Evolutionary conservation across 2,888 invertebrate genomes (phyloP).

Genomic region (Amaurobius ferox): DNA sequence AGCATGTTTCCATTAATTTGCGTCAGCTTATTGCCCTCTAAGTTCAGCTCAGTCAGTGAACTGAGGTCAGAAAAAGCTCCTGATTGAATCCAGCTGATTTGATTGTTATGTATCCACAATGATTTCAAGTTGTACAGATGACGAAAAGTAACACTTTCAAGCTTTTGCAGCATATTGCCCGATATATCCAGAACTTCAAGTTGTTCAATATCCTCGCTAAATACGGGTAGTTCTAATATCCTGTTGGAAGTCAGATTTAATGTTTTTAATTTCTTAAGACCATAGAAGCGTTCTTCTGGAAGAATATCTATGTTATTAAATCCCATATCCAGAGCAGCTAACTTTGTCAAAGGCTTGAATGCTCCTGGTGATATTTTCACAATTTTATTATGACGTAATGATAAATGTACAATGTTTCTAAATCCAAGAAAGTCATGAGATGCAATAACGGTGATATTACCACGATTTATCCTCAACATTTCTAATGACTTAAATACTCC

Average conservation of each 20-base stretch:
- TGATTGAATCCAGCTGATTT: slow-evolving; percentile 76
- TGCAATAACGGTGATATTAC: slow-evolving; percentile 74
- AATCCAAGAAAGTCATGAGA: slow-evolving; percentile 74
- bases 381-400: slow-evolving; percentile 74
- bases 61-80: slow-evolving; percentile 82
- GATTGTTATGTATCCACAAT: slow-evolving; percentile 76
- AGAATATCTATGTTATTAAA: slow-evolving; percentile 74
- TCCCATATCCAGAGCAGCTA: slow-evolving; percentile 72
- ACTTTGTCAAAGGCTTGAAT: slow-evolving; percentile 72
- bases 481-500: slow-evolving; percentile 64
- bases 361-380: slow-evolving; percentile 74
- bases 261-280: slow-evolving; percentile 83
- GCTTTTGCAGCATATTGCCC: slow-evolving; percentile 82
- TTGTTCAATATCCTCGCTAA: slow-evolving; percentile 84
- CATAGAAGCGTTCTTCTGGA: slow-evolving; percentile 75
- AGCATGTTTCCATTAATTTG: slow-evolving; percentile 82
- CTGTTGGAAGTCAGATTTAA: slow-evolving; percentile 91
- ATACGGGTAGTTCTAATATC: slow-evolving; percentile 80
- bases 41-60: slow-evolving; percentile 81
- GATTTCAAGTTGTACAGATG: slow-evolving; percentile 74
- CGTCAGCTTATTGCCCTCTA: slow-evolving; percentile 83
- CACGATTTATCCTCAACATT: slow-evolving; percentile 66
- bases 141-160: slow-evolving; percentile 75
- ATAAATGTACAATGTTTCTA: slow-evolving; percentile 64
- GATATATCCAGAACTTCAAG: slow-evolving; percentile 86